Conservation (phyloP, 2,113 vertebrate species). For the Brachypteracias leptosomus region DNA sequence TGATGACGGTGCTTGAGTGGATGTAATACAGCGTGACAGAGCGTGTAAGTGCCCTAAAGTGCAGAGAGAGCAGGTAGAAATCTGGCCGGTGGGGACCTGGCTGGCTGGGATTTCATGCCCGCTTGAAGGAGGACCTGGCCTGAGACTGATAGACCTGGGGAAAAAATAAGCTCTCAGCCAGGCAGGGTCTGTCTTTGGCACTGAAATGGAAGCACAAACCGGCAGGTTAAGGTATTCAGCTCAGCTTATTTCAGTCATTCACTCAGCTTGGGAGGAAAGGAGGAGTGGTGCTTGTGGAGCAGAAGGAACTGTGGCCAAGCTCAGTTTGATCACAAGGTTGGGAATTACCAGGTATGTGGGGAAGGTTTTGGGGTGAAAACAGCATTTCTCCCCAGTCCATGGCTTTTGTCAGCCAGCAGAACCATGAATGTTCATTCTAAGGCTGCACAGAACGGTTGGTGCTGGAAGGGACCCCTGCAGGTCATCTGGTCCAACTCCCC, state of each 20-base stretch:
- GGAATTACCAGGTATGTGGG: background rate
- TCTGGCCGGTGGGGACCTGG: background rate
- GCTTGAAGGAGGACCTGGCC: background rate
- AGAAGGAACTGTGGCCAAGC: background rate
- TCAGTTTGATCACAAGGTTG: background rate
- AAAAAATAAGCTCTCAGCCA: background rate
- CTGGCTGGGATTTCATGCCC: background rate
- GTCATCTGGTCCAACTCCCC: background rate
- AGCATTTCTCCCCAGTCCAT: background rate
- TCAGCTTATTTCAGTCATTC: fast-evolving
- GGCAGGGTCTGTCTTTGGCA: background rate
- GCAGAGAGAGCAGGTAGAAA: background rate
- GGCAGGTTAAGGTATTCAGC: background rate
- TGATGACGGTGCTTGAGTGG: fast-evolving
- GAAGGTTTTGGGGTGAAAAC: background rate
- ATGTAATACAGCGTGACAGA: background rate
- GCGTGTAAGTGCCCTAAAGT: background rate
- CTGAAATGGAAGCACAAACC: background rate
- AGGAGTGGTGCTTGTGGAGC: background rate
- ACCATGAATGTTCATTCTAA: background rate
- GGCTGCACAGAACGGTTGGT: background rate
- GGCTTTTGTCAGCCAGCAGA: background rate
- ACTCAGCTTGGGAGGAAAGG: fast-evolving
- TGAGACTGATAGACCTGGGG: background rate
- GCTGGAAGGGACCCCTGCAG: background rate